These are phyloP conservation scores for Orchesella flavescens DNA, from an alignment of 2,888 invertebrate species.

Conservation along the genomic window DNA sequence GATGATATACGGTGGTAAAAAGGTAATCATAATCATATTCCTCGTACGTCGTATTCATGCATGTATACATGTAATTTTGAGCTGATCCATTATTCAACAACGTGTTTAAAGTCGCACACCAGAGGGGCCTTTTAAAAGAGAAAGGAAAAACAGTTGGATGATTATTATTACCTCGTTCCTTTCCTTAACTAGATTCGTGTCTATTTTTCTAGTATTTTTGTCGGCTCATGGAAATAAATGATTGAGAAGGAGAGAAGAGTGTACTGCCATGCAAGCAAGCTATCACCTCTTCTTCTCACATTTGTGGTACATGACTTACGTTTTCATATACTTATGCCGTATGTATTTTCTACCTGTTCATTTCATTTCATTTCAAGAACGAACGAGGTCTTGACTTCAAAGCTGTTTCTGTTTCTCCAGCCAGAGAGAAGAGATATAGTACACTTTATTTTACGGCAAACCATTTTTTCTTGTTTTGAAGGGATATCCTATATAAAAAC, in stretches of 20 bases:
- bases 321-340: too few relatives aligned
- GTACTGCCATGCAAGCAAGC: background rate
- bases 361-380: too few relatives aligned
- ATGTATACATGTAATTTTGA: constrained; percentile 38
- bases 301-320: too few relatives aligned
- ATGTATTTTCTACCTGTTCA: too few relatives aligned
- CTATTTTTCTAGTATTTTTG: constrained; percentile 26
- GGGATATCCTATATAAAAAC: background rate
- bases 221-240: constrained; percentile 24
- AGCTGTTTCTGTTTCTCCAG: background rate
- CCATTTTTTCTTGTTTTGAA: background rate
- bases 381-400: too few relatives aligned
- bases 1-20: constrained; percentile 40
- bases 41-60: constrained; percentile 20
- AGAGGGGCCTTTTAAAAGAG: constrained; percentile 40
- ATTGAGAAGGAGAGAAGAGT: background rate
- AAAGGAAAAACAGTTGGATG: constrained; percentile 40
- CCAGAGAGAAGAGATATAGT: too few relatives aligned
- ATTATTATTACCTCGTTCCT: constrained; percentile 44
- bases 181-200: constrained; percentile 47
- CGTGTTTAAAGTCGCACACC: constrained; percentile 46
- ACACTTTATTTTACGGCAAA: too few relatives aligned
- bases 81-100: constrained; percentile 56
- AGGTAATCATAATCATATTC: constrained; percentile 40
- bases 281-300: background rate